These are phyloP conservation scores for Tetramorium parvispinum DNA, from an alignment of 1,140 invertebrate species.

Conservation along the genomic window DNA sequence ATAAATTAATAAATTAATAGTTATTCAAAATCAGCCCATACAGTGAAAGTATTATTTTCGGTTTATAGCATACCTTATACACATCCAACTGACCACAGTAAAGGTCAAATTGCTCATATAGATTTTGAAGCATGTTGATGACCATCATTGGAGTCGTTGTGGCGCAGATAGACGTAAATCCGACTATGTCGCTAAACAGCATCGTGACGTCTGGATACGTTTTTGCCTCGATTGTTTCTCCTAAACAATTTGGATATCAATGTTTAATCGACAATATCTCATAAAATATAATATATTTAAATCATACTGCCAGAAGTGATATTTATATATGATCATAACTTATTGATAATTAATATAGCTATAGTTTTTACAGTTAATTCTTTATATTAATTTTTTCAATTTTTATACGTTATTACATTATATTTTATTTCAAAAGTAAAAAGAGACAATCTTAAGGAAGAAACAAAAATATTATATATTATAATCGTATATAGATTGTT, in stretches of 20 bases:
- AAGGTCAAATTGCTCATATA: constrained; percentile 96
- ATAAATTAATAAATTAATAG: not conserved
- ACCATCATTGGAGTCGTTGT: constrained; percentile 97
- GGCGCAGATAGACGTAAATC: constrained; percentile 97
- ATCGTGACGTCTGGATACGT: constrained; percentile 97
- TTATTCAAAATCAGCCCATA: not conserved
- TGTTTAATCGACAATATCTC: not conserved
- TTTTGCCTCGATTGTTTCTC: constrained; percentile 95
- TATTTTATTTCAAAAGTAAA: not conserved
- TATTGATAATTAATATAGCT: not conserved
- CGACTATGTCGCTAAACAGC: constrained; percentile 97
- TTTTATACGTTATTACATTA: not conserved
- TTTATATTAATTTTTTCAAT: not conserved
- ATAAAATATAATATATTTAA: not conserved
- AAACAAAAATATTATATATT: constrained; percentile 2
- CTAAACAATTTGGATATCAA: constrained; percentile 83
- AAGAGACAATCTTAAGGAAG: not conserved
- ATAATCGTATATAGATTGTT: not conserved
- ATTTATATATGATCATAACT: not conserved
- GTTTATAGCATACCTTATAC: constrained; percentile 91
- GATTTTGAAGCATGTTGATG: constrained; percentile 95
- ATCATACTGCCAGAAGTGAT: not conserved
- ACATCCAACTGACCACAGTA: constrained; percentile 96
- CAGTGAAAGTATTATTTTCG: not conserved
- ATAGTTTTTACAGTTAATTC: not conserved